Conservation (phyloP, 1,140 invertebrate species). For the Octopus bimaculoides region DNA sequence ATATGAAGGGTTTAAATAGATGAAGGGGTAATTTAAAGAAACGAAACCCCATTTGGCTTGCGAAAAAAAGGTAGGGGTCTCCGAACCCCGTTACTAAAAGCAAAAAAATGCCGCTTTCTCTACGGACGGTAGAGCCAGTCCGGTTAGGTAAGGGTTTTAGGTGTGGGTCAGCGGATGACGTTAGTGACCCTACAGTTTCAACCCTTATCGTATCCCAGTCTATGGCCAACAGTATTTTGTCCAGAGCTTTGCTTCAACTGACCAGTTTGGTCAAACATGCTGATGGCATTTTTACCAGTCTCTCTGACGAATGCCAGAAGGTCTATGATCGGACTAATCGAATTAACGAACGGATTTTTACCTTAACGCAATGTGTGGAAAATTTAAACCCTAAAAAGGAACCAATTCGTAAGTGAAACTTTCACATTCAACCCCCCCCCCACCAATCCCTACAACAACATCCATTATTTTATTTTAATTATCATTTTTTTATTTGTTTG, state of each 20-base stretch:
- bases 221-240: constrained; percentile 74
- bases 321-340: constrained; percentile 67
- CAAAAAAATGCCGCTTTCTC: neutral
- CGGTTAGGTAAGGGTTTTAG: too few relatives aligned
- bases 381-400: constrained; percentile 75
- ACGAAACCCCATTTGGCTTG: too few relatives aligned
- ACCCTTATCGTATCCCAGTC: constrained; percentile 49
- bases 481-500: neutral
- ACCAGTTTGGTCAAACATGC: constrained; percentile 74
- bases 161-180: too few relatives aligned
- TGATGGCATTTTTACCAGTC: constrained; percentile 74
- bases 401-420: constrained; percentile 75
- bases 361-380: constrained; percentile 64
- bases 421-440: constrained; percentile 11
- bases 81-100: too few relatives aligned
- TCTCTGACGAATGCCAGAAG: constrained; percentile 68
- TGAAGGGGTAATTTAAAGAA: too few relatives aligned
- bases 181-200: neutral
- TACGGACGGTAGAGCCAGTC: neutral
- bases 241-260: constrained; percentile 73
- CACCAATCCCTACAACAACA: neutral
- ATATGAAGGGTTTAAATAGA: too few relatives aligned
- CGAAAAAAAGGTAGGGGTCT: too few relatives aligned
- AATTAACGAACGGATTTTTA: constrained; percentile 65
- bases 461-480: neutral